Evolutionary conservation across 1,140 invertebrate genomes (phyloP).

Genomic region (Phthorimaea operculella): DNA sequence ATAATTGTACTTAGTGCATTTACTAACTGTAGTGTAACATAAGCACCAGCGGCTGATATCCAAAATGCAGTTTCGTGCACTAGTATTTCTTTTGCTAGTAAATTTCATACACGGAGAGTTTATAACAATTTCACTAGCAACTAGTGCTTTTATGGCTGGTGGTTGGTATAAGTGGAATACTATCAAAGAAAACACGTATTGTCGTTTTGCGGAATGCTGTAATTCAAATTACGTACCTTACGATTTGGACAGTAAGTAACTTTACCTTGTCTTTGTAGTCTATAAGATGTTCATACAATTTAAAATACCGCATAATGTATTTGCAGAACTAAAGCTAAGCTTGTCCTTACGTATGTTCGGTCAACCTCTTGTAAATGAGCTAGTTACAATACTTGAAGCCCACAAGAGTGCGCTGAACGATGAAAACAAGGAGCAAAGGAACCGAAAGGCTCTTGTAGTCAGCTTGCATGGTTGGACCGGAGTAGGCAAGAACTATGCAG

Average conservation of each 20-base stretch:
- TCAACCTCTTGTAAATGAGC: conserved; percentile 73
- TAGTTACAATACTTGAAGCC: conserved; percentile 58
- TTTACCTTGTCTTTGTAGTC: neutral
- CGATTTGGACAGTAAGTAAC: conserved; percentile 46
- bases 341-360: conserved; percentile 69
- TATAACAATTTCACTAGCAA: neutral
- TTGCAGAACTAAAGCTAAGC: conserved; percentile 43
- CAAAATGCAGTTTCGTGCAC: too few relatives aligned
- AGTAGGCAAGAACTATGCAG: conserved; percentile 89
- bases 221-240: conserved; percentile 48
- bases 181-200: conserved; percentile 46
- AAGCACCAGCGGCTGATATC: too few relatives aligned
- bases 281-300: neutral
- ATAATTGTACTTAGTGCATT: too few relatives aligned
- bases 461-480: conserved; percentile 86
- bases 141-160: conserved; percentile 21
- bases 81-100: too few relatives aligned
- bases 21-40: too few relatives aligned
- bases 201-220: conserved; percentile 52
- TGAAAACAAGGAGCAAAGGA: conserved; percentile 33
- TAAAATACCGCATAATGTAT: neutral
- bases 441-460: conserved; percentile 76
- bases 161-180: conserved; percentile 45
- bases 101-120: neutral
- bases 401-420: conserved; percentile 70